A percentile compares a stretch with the other conserved stretches of the same genome.
Conservation (phyloP, 2,888 invertebrate genomes). For the Orchesellides sinensis region DNA sequence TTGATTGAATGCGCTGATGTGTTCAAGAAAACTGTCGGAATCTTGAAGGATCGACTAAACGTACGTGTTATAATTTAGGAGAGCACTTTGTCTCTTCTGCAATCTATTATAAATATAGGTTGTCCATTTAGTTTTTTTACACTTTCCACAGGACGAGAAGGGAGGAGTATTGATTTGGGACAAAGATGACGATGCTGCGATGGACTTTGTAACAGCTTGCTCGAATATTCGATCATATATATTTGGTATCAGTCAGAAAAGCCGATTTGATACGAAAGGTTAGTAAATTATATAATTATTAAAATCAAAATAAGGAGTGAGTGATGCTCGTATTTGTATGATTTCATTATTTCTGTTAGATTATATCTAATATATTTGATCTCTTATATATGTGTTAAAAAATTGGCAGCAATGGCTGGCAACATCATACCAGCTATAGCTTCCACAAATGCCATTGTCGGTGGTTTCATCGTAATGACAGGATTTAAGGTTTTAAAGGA, state of each 20-base stretch:
- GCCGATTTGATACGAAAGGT: slow-evolving; percentile 97
- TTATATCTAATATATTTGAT: neutral
- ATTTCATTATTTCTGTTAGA: neutral
- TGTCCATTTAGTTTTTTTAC: slow-evolving; percentile 15
- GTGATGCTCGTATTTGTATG: neutral
- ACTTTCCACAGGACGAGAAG: slow-evolving; percentile 78
- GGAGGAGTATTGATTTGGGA: slow-evolving; percentile 91
- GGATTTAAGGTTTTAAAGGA: slow-evolving; percentile 86
- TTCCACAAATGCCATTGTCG: slow-evolving; percentile 98
- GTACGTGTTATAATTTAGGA: no score
- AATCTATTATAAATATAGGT: neutral
- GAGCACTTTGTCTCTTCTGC: neutral
- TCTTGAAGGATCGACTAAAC: slow-evolving; percentile 81
- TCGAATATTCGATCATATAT: slow-evolving; percentile 94
- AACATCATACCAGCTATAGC: slow-evolving; percentile 99
- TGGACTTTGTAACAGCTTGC: slow-evolving; percentile 98
- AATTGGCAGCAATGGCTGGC: slow-evolving; percentile 98
- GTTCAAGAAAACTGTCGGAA: slow-evolving; percentile 83
- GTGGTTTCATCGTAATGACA: slow-evolving; percentile 95
- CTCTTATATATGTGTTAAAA: slow-evolving; percentile 55
- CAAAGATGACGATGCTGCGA: slow-evolving; percentile 94
- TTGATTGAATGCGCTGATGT: slow-evolving; percentile 85
- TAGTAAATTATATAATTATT: slow-evolving; percentile 77
- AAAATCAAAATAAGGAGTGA: slow-evolving; percentile 12
- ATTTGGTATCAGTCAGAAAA: slow-evolving; percentile 91